phyloP scores from a whole-genome alignment of 2,113 vertebrate genomes.

The Bettongia penicillata region DNA sequence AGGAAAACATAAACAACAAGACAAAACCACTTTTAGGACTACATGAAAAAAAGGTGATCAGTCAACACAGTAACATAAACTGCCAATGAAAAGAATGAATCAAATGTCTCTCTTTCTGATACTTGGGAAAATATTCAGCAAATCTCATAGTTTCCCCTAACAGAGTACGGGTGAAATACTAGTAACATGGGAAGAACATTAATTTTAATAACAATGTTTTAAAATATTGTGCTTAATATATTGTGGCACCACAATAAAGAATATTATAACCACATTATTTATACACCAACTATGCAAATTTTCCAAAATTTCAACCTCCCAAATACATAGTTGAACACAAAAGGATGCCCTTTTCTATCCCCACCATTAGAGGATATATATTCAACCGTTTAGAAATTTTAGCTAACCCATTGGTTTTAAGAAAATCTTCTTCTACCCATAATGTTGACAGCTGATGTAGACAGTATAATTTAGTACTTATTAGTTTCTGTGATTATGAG shows the following conservation, averaged over 20 bases:
- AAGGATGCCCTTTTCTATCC: background rate
- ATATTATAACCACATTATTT: conserved; percentile 69
- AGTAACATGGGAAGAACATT: conserved; percentile 74
- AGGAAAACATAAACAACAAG: conserved; percentile 50
- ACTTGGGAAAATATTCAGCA: conserved; percentile 62
- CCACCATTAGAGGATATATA: background rate
- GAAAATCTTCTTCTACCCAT: conserved; percentile 19
- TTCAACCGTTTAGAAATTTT: conserved; percentile 24
- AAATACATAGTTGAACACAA: conserved; percentile 61
- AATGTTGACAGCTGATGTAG: conserved; percentile 2
- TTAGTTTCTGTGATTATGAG: conserved; percentile 27
- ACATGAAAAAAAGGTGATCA: conserved; percentile 66
- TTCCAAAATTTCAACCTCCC: conserved; percentile 58
- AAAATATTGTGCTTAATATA: conserved; percentile 77
- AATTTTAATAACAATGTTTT: conserved; percentile 77
- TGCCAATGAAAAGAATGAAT: conserved; percentile 67
- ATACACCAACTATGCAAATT: conserved; percentile 60
- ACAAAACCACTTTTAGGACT: conserved; percentile 41
- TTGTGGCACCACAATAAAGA: conserved; percentile 68
- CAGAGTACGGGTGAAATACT: conserved; percentile 61
- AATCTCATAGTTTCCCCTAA: conserved; percentile 60
- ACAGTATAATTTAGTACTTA: conserved; percentile 3
- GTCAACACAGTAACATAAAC: conserved; percentile 63
- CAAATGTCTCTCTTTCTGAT: conserved; percentile 66
- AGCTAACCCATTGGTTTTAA: conserved; percentile 1